Conservation (phyloP, 37 sponge, comb jelly and placozoan species). For the Oopsacas minuta region DNA sequence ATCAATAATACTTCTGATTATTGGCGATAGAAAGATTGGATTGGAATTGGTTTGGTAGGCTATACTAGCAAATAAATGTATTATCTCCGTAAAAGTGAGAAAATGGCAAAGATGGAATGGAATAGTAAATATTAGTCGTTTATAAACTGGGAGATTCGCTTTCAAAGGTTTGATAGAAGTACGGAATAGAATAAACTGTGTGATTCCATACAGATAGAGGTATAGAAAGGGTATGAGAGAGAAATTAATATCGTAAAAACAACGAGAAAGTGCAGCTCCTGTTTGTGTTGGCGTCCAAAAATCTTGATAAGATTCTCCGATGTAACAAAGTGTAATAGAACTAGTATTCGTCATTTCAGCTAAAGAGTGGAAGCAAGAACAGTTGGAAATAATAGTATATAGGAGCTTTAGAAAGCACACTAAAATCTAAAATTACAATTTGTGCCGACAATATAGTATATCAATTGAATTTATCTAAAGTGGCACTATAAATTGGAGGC, state of each 20-base stretch:
- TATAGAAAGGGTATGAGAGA: neutral
- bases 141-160: neutral
- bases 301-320: neutral
- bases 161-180: neutral
- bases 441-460: too few relatives aligned
- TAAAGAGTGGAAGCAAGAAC: too few relatives aligned
- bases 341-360: too few relatives aligned
- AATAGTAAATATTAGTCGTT: neutral
- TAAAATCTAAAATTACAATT: too few relatives aligned
- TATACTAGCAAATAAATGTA: neutral
- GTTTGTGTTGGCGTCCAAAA: neutral
- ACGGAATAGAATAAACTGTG: neutral
- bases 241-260: constrained; percentile 6
- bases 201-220: neutral
- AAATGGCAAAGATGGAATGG: neutral
- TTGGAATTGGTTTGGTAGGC: neutral
- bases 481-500: too few relatives aligned
- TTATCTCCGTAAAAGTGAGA: neutral
- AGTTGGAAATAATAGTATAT: too few relatives aligned
- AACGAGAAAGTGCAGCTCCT: neutral
- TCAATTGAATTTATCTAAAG: too few relatives aligned
- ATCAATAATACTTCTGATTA: neutral
- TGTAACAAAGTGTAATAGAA: neutral
- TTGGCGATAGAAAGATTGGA: neutral
- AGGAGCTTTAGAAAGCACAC: too few relatives aligned